Percentiles rank a stretch among this genome's conserved stretches.
Conservation (phyloP, 2,797 vertebrate species). For the Uromys caudimaculatus region DNA sequence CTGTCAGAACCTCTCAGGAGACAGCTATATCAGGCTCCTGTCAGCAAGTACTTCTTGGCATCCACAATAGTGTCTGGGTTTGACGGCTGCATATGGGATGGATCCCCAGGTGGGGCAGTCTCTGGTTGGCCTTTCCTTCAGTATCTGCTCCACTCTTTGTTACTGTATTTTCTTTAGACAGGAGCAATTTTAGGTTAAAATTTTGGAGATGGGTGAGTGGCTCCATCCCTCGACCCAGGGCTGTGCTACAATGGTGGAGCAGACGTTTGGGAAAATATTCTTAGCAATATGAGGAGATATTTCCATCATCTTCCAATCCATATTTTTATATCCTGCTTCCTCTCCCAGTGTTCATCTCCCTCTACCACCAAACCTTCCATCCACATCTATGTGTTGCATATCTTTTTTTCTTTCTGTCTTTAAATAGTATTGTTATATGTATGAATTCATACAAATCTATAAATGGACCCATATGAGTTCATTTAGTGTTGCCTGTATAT, state of each 20-base stretch:
- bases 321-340: not conserved
- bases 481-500: not conserved
- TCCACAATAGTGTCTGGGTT: no score
- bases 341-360: not conserved
- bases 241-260: not conserved
- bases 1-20: no score
- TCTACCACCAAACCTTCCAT: not conserved
- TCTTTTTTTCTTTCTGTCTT: not conserved
- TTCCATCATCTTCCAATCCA: not conserved
- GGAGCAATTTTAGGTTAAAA: no score
- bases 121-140: no score
- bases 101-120: no score
- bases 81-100: no score
- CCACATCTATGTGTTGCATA: not conserved
- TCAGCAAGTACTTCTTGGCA: no score
- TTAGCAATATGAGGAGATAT: not conserved
- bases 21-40: no score
- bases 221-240: no score
- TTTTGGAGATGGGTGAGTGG: no score
- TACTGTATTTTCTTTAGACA: no score
- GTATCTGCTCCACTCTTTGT: no score
- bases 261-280: not conserved
- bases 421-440: not conserved
- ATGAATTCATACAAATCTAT: not conserved
- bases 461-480: not conserved